A percentile compares a stretch with the other conserved stretches of the same genome.
phyloP scores from a whole-genome alignment of 92 coral and sea anemone genomes.

The Virgularia gustaviana region DNA sequence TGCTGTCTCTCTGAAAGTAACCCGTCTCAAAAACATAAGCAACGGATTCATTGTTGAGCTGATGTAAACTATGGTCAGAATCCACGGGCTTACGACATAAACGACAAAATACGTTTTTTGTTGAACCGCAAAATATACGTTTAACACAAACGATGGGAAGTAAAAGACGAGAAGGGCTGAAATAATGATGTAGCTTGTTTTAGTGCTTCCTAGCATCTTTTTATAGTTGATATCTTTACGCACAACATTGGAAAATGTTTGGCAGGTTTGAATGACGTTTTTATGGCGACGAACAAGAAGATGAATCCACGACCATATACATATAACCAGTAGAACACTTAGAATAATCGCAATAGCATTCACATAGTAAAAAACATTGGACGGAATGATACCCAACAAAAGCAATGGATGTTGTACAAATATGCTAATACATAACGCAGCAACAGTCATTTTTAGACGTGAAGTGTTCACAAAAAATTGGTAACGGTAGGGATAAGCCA shows the following conservation, averaged over 20 bases:
- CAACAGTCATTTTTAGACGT: not conserved
- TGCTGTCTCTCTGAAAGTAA: not conserved
- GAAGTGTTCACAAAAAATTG: not conserved
- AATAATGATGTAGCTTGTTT: not conserved
- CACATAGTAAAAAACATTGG: not conserved
- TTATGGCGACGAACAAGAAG: not conserved
- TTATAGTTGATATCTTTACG: not conserved
- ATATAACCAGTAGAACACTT: not conserved
- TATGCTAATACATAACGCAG: not conserved
- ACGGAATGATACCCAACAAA: not conserved
- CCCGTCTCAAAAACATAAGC: not conserved
- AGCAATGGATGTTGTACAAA: no score
- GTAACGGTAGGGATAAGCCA: conserved; percentile 11
- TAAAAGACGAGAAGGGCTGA: not conserved
- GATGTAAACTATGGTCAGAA: not conserved
- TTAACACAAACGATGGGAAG: not conserved
- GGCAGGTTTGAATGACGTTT: not conserved
- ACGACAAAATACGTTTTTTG: not conserved
- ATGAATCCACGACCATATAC: conserved; percentile 3
- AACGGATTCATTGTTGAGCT: conserved; percentile 1
- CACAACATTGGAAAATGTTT: not conserved
- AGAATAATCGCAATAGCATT: not conserved
- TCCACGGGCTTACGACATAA: not conserved
- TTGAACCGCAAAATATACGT: not conserved
- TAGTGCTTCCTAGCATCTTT: not conserved